phyloP scores from a whole-genome alignment of 1,140 invertebrate species.

The Zaprionus africanus region DNA sequence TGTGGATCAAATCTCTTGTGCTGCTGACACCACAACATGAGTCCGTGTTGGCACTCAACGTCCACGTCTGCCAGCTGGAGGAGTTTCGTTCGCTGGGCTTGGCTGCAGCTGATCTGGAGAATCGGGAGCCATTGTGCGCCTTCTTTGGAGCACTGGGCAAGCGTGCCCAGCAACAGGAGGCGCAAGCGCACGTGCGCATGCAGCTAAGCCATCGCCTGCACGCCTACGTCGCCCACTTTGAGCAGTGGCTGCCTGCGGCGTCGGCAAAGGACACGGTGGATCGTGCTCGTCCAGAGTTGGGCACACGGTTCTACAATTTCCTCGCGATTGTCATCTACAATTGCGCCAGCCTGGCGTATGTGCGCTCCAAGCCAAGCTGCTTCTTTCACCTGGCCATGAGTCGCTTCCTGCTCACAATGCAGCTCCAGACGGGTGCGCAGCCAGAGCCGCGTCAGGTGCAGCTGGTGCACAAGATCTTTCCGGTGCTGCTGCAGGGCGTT shows the following conservation, averaged over 20 bases:
- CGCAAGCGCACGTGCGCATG: constrained; percentile 51
- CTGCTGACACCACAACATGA: constrained; percentile 67
- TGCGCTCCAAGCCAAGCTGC: constrained; percentile 75
- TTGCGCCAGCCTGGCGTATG: constrained; percentile 71
- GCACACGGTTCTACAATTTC: constrained; percentile 75
- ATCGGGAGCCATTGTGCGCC: constrained; percentile 71
- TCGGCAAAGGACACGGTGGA: neutral
- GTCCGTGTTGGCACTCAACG: constrained; percentile 50
- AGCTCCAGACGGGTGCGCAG: constrained; percentile 67
- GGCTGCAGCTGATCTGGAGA: constrained; percentile 46
- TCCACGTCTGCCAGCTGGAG: constrained; percentile 47
- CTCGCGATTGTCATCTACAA: constrained; percentile 82
- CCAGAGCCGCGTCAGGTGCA: constrained; percentile 63
- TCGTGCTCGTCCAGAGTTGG: constrained; percentile 46
- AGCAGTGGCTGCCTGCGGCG: constrained; percentile 67
- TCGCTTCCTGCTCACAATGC: constrained; percentile 71
- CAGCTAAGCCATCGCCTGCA: constrained; percentile 72
- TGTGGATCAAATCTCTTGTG: constrained; percentile 78
- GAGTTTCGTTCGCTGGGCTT: constrained; percentile 56
- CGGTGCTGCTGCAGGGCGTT: constrained; percentile 77
- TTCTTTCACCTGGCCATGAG: constrained; percentile 80
- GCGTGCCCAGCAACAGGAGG: constrained; percentile 53
- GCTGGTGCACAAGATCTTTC: constrained; percentile 80
- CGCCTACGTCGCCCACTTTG: constrained; percentile 70
- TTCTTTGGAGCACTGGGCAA: constrained; percentile 73